Percentiles rank a stretch among this genome's conserved stretches.
Evolutionary conservation across 2,888 invertebrate species (phyloP).

Genomic region (Ptychoptera contaminata): DNA sequence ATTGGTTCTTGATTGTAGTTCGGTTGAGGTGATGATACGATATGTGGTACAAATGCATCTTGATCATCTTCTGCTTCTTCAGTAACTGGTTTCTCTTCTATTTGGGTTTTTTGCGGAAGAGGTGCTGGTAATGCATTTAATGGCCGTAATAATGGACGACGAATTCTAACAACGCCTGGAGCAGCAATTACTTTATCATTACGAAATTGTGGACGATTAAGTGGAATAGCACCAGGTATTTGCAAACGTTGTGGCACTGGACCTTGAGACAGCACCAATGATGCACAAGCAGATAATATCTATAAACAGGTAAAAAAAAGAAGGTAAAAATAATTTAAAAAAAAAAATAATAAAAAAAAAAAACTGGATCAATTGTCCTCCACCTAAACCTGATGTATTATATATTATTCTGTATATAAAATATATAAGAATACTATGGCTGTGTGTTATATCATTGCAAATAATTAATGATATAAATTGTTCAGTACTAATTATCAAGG

Average conservation of each 20-base stretch:
- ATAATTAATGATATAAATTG: too few relatives aligned
- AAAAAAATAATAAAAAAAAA: conserved; percentile 7
- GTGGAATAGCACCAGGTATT: conserved; percentile 45
- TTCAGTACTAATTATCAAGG: too few relatives aligned
- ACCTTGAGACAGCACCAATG: conserved; percentile 33
- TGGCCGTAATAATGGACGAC: conserved; percentile 33
- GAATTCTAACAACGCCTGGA: conserved; percentile 25
- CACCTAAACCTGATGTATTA: too few relatives aligned
- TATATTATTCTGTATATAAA: too few relatives aligned
- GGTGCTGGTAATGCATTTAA: conserved; percentile 36
- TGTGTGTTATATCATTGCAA: too few relatives aligned
- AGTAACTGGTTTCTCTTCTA: conserved; percentile 44
- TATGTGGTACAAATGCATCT: conserved; percentile 36
- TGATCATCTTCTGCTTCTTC: conserved; percentile 51
- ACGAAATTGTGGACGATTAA: conserved; percentile 20
- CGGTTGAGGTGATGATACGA: conserved; percentile 24
- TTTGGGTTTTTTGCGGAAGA: conserved; percentile 19
- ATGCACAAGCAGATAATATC: conserved; percentile 5
- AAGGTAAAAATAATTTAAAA: neutral
- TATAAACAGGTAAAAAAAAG: conserved; percentile 5
- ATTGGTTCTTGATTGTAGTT: conserved; percentile 24
- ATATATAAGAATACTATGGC: too few relatives aligned
- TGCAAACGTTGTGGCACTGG: conserved; percentile 47
- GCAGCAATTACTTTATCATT: conserved; percentile 15
- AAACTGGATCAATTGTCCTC: neutral